Conservation (phyloP, 2,113 vertebrate genomes). For the Lonchura striata region DNA sequence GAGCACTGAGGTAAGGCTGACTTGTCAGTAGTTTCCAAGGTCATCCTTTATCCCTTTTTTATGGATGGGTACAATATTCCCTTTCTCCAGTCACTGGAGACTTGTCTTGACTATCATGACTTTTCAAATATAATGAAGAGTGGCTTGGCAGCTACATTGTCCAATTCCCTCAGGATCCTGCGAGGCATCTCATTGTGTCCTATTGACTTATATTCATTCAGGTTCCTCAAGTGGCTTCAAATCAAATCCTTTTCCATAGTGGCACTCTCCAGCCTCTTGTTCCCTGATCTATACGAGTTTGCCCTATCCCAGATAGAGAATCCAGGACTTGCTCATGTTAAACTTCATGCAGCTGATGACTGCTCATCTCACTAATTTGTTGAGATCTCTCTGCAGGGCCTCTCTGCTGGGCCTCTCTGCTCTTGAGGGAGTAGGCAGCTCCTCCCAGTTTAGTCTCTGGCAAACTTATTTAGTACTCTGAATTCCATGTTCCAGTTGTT, state of each 20-base stretch:
- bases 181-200: neutral
- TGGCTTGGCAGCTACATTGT: neutral
- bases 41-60: neutral
- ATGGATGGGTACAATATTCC: neutral
- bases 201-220: too few species aligned
- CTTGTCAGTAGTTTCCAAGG: neutral
- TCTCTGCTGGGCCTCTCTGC: too few species aligned
- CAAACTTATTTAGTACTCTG: neutral
- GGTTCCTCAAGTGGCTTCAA: neutral
- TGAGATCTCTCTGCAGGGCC: neutral
- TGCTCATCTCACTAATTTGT: neutral
- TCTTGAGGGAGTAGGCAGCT: rapidly evolving
- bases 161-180: neutral
- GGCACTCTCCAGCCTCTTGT: neutral
- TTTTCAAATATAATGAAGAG: neutral
- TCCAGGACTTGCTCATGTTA: neutral
- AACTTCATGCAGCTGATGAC: neutral
- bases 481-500: neutral
- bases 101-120: neutral
- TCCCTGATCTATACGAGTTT: neutral
- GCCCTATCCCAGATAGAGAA: neutral
- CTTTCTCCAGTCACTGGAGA: neutral
- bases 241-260: neutral
- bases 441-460: too few species aligned
- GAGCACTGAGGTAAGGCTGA: neutral